phyloP scores from a whole-genome alignment of 2,113 vertebrate genomes.

The Clarias gariepinus region DNA sequence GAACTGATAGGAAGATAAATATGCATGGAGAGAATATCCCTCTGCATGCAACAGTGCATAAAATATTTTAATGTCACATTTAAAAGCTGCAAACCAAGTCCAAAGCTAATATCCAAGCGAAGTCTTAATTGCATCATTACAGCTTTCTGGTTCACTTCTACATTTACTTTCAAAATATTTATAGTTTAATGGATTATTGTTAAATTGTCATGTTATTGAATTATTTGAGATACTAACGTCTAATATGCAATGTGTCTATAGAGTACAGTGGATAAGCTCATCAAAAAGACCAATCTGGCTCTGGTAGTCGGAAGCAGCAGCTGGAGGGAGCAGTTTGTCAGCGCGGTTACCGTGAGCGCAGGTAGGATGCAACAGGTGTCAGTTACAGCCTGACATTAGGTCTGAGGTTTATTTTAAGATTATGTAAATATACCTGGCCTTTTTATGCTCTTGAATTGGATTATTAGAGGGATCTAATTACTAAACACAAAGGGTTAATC shows the following conservation, averaged over 20 bases:
- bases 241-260: conserved; percentile 53
- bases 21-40: neutral
- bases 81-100: neutral
- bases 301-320: conserved; percentile 83
- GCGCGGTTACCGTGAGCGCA: conserved; percentile 80
- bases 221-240: neutral
- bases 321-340: conserved; percentile 85
- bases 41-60: neutral
- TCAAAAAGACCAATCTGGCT: conserved; percentile 84
- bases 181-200: neutral
- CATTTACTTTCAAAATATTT: neutral
- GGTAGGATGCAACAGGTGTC: conserved; percentile 61
- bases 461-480: conserved; percentile 1
- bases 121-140: neutral
- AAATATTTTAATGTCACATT: neutral
- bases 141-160: neutral
- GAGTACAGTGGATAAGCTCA: conserved; percentile 83
- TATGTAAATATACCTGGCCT: conserved; percentile 17
- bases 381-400: neutral
- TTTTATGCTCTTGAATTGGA: neutral
- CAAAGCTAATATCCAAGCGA: neutral
- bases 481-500: conserved; percentile 8
- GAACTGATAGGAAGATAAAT: neutral
- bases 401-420: neutral
- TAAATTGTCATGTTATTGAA: conserved; percentile 14